A percentile compares a stretch with the other conserved stretches of the same genome.
phyloP scores from a whole-genome alignment of 2,113 vertebrate genomes.

The Lanius ludovicianus region DNA sequence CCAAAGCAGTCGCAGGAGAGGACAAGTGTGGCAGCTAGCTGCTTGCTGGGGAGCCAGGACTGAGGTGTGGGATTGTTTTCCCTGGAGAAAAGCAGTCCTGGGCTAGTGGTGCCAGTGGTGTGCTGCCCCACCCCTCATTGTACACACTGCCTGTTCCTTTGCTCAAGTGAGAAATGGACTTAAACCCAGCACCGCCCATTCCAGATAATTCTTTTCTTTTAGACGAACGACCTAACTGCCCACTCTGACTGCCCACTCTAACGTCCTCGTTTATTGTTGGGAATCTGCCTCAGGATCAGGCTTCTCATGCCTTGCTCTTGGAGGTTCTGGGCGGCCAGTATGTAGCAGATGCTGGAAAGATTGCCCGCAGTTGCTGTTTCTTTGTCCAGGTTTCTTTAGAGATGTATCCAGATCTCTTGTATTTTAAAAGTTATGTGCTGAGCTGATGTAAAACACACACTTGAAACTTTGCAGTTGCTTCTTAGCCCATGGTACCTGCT shows the following conservation, averaged over 20 bases:
- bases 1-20: not conserved
- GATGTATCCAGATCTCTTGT: not conserved
- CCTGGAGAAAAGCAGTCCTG: not conserved
- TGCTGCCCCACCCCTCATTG: constrained; percentile 4
- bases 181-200: not conserved
- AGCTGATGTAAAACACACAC: not conserved
- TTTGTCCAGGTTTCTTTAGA: not conserved
- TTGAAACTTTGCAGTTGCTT: not conserved
- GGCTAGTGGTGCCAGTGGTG: not conserved
- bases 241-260: accelerated
- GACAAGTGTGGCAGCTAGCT: not conserved
- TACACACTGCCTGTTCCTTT: not conserved
- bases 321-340: accelerated
- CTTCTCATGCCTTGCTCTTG: not conserved
- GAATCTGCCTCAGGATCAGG: not conserved
- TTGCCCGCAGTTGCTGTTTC: not conserved
- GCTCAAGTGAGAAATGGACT: not conserved
- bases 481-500: not conserved
- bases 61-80: not conserved
- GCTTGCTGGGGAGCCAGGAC: not conserved
- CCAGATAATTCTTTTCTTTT: not conserved
- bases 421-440: not conserved
- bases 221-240: not conserved
- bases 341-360: not conserved
- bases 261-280: not conserved